A percentile compares a stretch with the other conserved stretches of the same genome.
Evolutionary conservation across 2,797 vertebrate genomes (phyloP).

Genomic region (Pelobates cultripes): DNA sequence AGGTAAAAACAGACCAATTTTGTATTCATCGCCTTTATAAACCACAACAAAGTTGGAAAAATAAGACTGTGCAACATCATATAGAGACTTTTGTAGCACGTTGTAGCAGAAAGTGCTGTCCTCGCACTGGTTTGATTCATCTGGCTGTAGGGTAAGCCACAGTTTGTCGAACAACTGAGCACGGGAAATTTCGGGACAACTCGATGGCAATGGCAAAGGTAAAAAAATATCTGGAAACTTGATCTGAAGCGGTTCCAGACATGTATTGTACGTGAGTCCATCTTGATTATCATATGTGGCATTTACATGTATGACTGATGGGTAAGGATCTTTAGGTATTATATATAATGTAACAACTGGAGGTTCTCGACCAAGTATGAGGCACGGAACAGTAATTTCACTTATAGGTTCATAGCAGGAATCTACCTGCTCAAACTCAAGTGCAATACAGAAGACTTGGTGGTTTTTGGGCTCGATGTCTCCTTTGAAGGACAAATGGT

Average conservation of each 20-base stretch:
- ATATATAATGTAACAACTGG: slow-evolving; percentile 70
- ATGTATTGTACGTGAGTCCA: slow-evolving; percentile 74
- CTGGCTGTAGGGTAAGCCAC: slow-evolving; percentile 70
- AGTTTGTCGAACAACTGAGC: slow-evolving; percentile 73
- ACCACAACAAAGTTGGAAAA: slow-evolving; percentile 74
- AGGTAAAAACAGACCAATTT: slow-evolving; percentile 77
- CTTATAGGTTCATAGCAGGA: slow-evolving; percentile 70
- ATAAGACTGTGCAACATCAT: slow-evolving; percentile 66
- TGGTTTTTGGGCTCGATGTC: slow-evolving; percentile 60
- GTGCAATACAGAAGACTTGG: slow-evolving; percentile 76
- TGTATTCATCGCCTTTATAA: slow-evolving; percentile 57
- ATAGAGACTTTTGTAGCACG: slow-evolving; percentile 61
- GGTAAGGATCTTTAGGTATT: slow-evolving; percentile 67
- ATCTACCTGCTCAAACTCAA: slow-evolving; percentile 76
- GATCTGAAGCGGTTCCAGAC: slow-evolving; percentile 72
- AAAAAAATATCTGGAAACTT: slow-evolving; percentile 77
- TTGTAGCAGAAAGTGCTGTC: slow-evolving; percentile 82
- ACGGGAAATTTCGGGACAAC: slow-evolving; percentile 55
- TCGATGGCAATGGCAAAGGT: slow-evolving; percentile 64
- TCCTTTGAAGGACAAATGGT: slow-evolving; percentile 63
- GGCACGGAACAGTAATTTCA: slow-evolving; percentile 76
- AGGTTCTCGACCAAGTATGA: slow-evolving; percentile 66
- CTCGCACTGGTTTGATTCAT: slow-evolving; percentile 43
- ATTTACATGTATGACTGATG: slow-evolving; percentile 68
- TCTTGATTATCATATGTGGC: slow-evolving; percentile 78